Conservation (phyloP, 37 sponge, comb jelly and placozoan species). For the Aphrocallistes beatrix region DNA sequence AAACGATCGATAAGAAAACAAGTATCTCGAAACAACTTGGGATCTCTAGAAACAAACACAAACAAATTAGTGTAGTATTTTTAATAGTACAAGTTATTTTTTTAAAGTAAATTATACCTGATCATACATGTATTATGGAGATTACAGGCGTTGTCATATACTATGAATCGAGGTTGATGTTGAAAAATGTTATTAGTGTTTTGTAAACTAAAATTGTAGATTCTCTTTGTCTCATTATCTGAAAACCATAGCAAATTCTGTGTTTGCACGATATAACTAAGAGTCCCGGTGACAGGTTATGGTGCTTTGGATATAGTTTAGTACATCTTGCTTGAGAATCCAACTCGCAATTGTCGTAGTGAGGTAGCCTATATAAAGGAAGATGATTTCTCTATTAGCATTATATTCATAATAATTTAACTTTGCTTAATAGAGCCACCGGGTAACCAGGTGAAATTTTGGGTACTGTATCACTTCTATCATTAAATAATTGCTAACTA, state of each 20-base stretch:
- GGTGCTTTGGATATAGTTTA: neutral
- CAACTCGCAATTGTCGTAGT: neutral
- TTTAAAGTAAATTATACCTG: neutral
- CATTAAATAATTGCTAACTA: too few species aligned
- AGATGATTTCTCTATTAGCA: neutral
- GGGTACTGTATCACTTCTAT: too few species aligned
- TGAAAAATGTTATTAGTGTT: neutral
- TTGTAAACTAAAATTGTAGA: neutral
- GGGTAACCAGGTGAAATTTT: too few species aligned
- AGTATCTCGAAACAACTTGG: neutral
- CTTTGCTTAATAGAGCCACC: too few species aligned
- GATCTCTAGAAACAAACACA: neutral
- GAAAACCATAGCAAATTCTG: neutral
- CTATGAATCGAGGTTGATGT: neutral
- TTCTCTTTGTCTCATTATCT: neutral
- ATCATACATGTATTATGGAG: neutral
- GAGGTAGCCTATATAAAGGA: neutral
- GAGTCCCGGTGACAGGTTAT: neutral
- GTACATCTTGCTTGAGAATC: neutral
- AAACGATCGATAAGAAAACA: neutral
- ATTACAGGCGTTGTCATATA: neutral
- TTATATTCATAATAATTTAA: too few species aligned
- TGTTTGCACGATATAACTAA: neutral
- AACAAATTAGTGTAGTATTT: neutral
- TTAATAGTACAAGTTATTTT: neutral